Evolutionary conservation across 1,140 invertebrate genomes (phyloP).

Genomic region (Hyposmocoma kahamanoa): DNA sequence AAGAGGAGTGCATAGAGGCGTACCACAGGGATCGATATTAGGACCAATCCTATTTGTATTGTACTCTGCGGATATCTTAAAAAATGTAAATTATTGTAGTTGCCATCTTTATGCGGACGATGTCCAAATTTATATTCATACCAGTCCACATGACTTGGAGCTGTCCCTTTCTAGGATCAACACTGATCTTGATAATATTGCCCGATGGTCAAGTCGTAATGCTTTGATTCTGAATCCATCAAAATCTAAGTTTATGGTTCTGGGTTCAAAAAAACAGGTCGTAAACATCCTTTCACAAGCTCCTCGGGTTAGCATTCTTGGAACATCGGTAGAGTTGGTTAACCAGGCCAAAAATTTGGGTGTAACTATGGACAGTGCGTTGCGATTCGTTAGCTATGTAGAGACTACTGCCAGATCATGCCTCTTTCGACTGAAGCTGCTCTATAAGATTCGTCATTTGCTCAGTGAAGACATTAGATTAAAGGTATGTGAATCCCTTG

Average conservation of each 20-base stretch:
- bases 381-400: constrained; percentile 7
- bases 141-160: neutral
- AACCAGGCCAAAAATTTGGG: constrained; percentile 7
- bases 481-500: neutral
- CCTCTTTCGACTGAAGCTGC: constrained; percentile 4
- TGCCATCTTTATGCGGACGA: constrained; percentile 9
- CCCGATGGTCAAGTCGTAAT: neutral
- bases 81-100: neutral
- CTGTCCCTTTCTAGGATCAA: neutral
- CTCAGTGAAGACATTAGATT: neutral
- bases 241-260: neutral
- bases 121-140: constrained; percentile 4
- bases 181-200: neutral
- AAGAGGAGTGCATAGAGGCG: neutral
- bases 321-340: neutral
- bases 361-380: constrained; percentile 1
- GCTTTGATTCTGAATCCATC: neutral
- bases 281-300: neutral
- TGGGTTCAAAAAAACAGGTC: neutral
- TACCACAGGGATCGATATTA: neutral
- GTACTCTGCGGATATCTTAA: neutral
- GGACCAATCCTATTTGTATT: neutral
- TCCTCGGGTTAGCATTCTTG: neutral
- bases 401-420: neutral
- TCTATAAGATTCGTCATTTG: neutral